A percentile compares a stretch with the other conserved stretches of the same genome.
Evolutionary conservation across 2,797 vertebrate species (phyloP).

Genomic region (Acomys russatus): DNA sequence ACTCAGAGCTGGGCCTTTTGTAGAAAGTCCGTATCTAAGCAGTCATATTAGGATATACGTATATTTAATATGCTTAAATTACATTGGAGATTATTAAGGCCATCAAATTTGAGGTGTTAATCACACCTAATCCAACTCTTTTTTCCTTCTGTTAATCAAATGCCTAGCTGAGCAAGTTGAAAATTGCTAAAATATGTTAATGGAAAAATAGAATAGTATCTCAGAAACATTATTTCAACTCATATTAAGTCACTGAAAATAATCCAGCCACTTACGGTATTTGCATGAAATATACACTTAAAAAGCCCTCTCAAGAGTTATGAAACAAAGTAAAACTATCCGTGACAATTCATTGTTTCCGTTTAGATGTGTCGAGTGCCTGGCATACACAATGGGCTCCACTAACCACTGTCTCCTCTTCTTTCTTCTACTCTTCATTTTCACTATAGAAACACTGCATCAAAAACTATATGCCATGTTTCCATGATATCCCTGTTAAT

Average conservation of each 20-base stretch:
- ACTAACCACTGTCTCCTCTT: neutral
- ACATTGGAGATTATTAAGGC: constrained; percentile 77
- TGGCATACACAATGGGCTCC: neutral
- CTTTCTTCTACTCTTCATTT: neutral
- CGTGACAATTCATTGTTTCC: constrained; percentile 13
- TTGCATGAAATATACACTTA: constrained; percentile 61
- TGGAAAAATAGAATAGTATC: constrained; percentile 67
- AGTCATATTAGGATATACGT: constrained; percentile 1
- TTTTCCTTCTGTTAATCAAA: constrained; percentile 72
- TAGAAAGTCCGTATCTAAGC: constrained; percentile 61
- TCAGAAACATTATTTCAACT: constrained; percentile 66
- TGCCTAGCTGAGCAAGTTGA: constrained; percentile 53
- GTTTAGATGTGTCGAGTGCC: neutral
- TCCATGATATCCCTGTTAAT: neutral
- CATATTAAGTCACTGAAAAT: constrained; percentile 68
- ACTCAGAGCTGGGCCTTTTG: neutral
- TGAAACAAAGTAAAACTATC: constrained; percentile 45
- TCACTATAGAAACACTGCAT: constrained; percentile 24
- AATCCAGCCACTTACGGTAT: constrained; percentile 41
- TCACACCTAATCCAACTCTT: constrained; percentile 65
- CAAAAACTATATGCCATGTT: constrained; percentile 13
- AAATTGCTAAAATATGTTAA: constrained; percentile 78
- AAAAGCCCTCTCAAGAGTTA: constrained; percentile 60
- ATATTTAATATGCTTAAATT: constrained; percentile 66
- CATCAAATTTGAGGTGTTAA: constrained; percentile 69